Evolutionary conservation across 2,888 invertebrate species (phyloP).

Genomic region (Perithous albicinctus): DNA sequence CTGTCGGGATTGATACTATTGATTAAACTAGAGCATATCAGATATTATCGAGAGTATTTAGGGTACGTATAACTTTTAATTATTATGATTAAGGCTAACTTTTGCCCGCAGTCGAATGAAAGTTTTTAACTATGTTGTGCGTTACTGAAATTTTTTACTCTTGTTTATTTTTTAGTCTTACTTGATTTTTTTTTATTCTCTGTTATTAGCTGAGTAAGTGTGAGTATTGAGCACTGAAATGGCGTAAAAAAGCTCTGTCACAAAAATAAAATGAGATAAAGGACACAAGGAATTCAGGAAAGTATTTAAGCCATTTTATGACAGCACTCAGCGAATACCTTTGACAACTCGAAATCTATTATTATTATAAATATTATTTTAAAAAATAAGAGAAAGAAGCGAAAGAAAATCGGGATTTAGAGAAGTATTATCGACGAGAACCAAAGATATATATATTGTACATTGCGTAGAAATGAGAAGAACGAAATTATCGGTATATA

Average conservation of each 20-base stretch:
- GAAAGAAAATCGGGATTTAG: conserved; percentile 54
- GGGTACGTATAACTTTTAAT: conserved; percentile 16
- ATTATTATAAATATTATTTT: conserved; percentile 51
- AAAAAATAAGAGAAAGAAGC: background rate
- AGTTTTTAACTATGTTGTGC: conserved; percentile 33
- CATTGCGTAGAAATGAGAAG: conserved; percentile 72
- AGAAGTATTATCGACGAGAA: conserved; percentile 74
- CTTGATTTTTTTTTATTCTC: conserved; percentile 57
- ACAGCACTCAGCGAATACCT: conserved; percentile 6
- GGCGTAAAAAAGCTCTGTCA: no score
- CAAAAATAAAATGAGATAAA: conserved; percentile 11
- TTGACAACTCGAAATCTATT: conserved; percentile 18
- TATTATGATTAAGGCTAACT: conserved; percentile 26
- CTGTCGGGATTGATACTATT: conserved; percentile 57
- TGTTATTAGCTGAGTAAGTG: conserved; percentile 72
- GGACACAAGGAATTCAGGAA: conserved; percentile 34
- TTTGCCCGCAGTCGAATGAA: conserved; percentile 34
- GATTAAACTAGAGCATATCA: conserved; percentile 61
- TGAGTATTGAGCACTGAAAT: conserved; percentile 15
- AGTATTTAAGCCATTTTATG: conserved; percentile 26
- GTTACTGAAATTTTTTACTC: conserved; percentile 26
- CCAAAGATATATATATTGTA: conserved; percentile 77
- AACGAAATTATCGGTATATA: conserved; percentile 65
- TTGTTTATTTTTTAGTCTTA: conserved; percentile 17
- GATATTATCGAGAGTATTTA: conserved; percentile 46